These are phyloP conservation scores for Pseudomyrmex sp. DNA, from an alignment of 1,140 invertebrate genomes.

Conservation along the genomic window DNA sequence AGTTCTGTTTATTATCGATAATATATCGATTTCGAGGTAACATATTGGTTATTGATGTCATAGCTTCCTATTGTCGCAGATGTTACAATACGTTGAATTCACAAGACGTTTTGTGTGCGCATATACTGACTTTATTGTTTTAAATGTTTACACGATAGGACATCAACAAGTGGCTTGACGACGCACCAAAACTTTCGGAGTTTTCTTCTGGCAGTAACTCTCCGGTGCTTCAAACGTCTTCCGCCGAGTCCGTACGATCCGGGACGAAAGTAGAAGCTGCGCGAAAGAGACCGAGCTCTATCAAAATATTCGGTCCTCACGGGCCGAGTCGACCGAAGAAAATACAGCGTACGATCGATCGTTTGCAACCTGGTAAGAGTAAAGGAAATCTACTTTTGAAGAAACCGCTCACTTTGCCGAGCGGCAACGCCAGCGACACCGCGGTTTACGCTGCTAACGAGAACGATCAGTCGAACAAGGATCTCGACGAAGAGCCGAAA, in stretches of 20 bases:
- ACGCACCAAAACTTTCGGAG: slow-evolving; percentile 90
- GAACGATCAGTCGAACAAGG: slow-evolving; percentile 72
- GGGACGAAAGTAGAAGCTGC: slow-evolving; percentile 70
- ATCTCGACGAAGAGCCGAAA: slow-evolving; percentile 89
- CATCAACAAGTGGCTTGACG: slow-evolving; percentile 95
- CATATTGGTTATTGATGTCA: too few relatives aligned
- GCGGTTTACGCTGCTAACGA: slow-evolving; percentile 57
- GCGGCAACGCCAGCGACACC: slow-evolving; percentile 60
- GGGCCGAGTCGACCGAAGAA: slow-evolving; percentile 88
- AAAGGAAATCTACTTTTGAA: slow-evolving; percentile 92
- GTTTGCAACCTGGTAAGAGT: slow-evolving; percentile 93
- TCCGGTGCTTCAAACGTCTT: slow-evolving; percentile 83
- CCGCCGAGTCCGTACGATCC: slow-evolving; percentile 71
- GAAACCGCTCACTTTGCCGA: slow-evolving; percentile 75
- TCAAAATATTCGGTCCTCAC: slow-evolving; percentile 81
- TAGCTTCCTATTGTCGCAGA: too few relatives aligned
- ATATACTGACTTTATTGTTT: too few relatives aligned
- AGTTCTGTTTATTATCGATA: too few relatives aligned
- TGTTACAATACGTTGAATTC: too few relatives aligned
- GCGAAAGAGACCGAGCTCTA: slow-evolving; percentile 78
- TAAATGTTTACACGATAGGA: slow-evolving; percentile 84
- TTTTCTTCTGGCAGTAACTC: slow-evolving; percentile 91
- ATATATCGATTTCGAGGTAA: too few relatives aligned
- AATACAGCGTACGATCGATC: slow-evolving; percentile 92
- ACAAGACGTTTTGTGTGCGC: too few relatives aligned